Base-by-base conservation (phyloP, 1,140 invertebrate genomes). In the Aleiodes sp. region DNA sequence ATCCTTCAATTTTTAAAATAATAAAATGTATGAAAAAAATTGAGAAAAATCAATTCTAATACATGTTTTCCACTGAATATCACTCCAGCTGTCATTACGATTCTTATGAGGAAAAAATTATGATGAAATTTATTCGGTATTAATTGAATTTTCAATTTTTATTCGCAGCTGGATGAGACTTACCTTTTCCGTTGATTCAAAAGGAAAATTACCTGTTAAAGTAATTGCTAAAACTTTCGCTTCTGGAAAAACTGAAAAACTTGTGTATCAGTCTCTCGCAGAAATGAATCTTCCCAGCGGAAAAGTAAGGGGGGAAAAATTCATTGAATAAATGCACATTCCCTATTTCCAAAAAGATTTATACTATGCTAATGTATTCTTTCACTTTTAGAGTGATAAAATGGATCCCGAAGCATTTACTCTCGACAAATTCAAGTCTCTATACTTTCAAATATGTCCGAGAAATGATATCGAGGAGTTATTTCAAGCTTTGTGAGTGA, bases 381-480 rank as follows among this genome's bases (percentile, higher is more conserved):
- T 26, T 43, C 19, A 60, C 61, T 84, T 82, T 39, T 76, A 92
- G 91, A 94, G 92, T 79, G 98, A 99, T 81, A 94, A 94, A 60
- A 98, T 99, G 77, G 97, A 99, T 76, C 93, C 92, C 26, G 91
- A 91, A 37, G 93, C 94, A 29, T 99, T 99, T 79, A 99, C 97
- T 0, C 99, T 99, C 83, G 98, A 99, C 65, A 99, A 99, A 82
- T 99, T 99, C 85, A 97, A 98, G 84, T 91, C 93, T 19, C 85
- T 99, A 0, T 99, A 99, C 84, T 96, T 98, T 81, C 99, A 98
- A 88, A 97, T 99, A 74, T 99, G 98, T 84, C 98, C 98, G 0
- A 89, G 98, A 73, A 98, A 98, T 78, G 98, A 99, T 82, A 99
- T 99, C 73, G 98, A 99, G 83, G 97, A 99, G 85, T 87, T 99